These are phyloP conservation scores for Tachypleus tridentatus DNA, from an alignment of 1,140 invertebrate species.

Conservation along the genomic window DNA sequence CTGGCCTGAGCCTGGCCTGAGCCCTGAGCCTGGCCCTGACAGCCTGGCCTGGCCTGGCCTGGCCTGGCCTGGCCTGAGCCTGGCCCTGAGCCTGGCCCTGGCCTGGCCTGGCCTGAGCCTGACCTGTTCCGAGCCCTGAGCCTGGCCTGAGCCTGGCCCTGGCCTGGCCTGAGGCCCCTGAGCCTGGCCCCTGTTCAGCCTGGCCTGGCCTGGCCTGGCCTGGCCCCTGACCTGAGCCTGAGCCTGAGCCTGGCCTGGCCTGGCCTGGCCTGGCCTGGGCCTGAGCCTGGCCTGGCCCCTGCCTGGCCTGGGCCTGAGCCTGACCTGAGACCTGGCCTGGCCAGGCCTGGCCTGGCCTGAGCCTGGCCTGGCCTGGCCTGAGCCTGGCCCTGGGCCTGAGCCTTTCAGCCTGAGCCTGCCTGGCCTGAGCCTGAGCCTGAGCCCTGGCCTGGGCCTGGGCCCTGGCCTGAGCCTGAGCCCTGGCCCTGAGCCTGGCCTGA, in stretches of 20 bases:
- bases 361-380: constrained; percentile 24
- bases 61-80: constrained; percentile 23
- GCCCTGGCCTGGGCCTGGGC: no score
- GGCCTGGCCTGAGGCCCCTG: no score
- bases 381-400: constrained; percentile 20
- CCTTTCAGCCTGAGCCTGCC: constrained; percentile 23
- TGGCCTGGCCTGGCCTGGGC: constrained; percentile 20
- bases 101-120: constrained; percentile 26
- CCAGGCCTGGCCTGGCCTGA: constrained; percentile 21
- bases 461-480: no score
- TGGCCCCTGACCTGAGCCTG: no score
- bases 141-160: constrained; percentile 25
- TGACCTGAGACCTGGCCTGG: no score
- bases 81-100: no score
- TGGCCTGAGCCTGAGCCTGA: constrained; percentile 24
- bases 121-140: constrained; percentile 24
- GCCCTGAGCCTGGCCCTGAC: constrained; percentile 22
- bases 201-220: constrained; percentile 25
- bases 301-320: constrained; percentile 16
- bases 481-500: no score
- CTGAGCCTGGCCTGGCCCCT: no score
- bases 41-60: constrained; percentile 24
- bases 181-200: constrained; percentile 18
- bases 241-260: constrained; percentile 20
- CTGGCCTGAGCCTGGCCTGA: constrained; percentile 18